Percentiles rank a stretch among this genome's conserved stretches.
phyloP scores from a whole-genome alignment of 2,113 vertebrate genomes.

The Origma solitaria region DNA sequence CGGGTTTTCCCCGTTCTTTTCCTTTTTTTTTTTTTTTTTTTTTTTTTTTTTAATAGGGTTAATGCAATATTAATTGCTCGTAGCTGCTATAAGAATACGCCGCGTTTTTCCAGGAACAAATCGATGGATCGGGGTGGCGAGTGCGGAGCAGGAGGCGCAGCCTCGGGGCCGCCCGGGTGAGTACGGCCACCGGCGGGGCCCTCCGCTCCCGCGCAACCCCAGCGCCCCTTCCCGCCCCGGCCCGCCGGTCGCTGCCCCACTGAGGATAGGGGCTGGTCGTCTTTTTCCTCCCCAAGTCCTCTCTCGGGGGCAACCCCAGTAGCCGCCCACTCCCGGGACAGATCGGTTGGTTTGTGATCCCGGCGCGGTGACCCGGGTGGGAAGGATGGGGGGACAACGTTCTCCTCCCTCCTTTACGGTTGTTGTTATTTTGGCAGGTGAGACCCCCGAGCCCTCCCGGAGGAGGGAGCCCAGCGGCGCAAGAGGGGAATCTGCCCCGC shows the following conservation, averaged over 20 bases:
- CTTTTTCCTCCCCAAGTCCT: neutral
- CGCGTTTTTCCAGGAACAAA: conserved; percentile 77
- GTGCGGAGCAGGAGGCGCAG: conserved; percentile 15
- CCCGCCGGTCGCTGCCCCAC: neutral
- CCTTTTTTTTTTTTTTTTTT: neutral
- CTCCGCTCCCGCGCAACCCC: neutral
- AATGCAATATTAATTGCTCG: conserved; percentile 88
- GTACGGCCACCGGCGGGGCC: neutral
- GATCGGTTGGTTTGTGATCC: neutral
- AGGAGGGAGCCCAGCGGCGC: neutral
- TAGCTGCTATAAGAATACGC: conserved; percentile 84
- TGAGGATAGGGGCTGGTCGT: neutral
- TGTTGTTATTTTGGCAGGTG: neutral
- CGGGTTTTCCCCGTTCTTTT: neutral
- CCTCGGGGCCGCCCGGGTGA: neutral
- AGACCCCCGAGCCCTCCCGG: neutral
- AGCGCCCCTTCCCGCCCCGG: neutral
- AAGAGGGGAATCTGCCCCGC: neutral
- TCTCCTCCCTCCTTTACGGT: neutral
- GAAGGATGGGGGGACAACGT: too few relatives aligned
- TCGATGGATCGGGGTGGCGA: conserved; percentile 68
- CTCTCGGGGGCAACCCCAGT: neutral
- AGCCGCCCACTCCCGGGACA: neutral
- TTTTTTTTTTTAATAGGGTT: conserved; percentile 53
- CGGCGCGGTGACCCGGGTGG: neutral